Evolutionary conservation across 2,797 vertebrate genomes (phyloP).

Genomic region (Aeoliscus strigatus): DNA sequence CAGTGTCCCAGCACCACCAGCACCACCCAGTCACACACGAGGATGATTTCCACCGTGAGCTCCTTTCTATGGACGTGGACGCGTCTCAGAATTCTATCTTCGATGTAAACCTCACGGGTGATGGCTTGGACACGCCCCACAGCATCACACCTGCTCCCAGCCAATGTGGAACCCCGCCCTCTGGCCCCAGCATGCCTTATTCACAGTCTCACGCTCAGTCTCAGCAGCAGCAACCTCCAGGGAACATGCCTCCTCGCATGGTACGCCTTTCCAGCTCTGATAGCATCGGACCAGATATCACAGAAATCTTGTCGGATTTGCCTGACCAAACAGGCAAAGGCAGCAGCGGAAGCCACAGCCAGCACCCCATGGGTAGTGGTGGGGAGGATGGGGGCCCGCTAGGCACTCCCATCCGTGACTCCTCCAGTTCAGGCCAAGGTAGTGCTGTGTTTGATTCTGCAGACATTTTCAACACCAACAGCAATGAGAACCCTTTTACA

Average conservation of each 20-base stretch:
- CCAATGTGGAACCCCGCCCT: constrained; percentile 92
- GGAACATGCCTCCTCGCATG: constrained; percentile 73
- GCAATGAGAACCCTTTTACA: constrained; percentile 91
- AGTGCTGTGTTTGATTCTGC: constrained; percentile 90
- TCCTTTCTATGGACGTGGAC: constrained; percentile 98
- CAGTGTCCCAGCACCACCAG: constrained; percentile 73
- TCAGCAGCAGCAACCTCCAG: constrained; percentile 75
- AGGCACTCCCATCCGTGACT: constrained; percentile 93
- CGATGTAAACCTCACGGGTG: constrained; percentile 91
- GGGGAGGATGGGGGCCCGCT: constrained; percentile 78
- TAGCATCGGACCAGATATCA: constrained; percentile 93
- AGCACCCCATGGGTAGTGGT: constrained; percentile 67
- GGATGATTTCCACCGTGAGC: constrained; percentile 96
- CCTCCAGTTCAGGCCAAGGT: constrained; percentile 94
- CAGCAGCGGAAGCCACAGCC: constrained; percentile 64
- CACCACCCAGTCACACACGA: constrained; percentile 85
- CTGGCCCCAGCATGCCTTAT: constrained; percentile 82
- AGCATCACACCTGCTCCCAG: constrained; percentile 96
- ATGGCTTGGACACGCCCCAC: constrained; percentile 92
- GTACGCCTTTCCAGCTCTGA: constrained; percentile 95
- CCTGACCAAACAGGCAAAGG: constrained; percentile 93
- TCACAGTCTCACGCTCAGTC: constrained; percentile 71
- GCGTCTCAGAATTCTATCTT: constrained; percentile 93
- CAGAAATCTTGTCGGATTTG: constrained; percentile 95
- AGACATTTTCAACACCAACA: constrained; percentile 92